phyloP scores from a whole-genome alignment of 2,888 invertebrate species.

The Odontocolon sp. region DNA sequence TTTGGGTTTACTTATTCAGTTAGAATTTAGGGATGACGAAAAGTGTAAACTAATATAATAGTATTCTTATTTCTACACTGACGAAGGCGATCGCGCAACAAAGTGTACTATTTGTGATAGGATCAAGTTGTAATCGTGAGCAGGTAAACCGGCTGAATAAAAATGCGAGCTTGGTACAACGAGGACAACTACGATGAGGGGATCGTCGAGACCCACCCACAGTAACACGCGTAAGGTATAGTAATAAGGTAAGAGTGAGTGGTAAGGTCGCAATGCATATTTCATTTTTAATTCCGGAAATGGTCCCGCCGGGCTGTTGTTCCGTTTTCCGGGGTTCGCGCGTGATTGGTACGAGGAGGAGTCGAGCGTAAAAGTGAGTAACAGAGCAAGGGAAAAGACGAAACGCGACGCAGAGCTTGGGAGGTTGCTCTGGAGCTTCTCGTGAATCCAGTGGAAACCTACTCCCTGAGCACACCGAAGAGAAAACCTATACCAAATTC shows the following conservation, averaged over 20 bases:
- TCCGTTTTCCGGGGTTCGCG: conserved; percentile 60
- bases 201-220: not conserved
- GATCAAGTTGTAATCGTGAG: not conserved
- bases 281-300: conserved; percentile 72
- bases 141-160: not conserved
- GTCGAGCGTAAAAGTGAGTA: not conserved
- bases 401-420: conserved; percentile 7
- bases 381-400: conserved; percentile 15
- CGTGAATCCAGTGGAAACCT: conserved; percentile 11
- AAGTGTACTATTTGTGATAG: not conserved
- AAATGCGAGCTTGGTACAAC: conserved; percentile 11
- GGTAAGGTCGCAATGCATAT: conserved; percentile 66
- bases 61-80: too few species aligned
- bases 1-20: too few species aligned
- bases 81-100: too few species aligned
- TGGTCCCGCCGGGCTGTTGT: conserved; percentile 67
- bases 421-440: conserved; percentile 4
- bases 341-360: conserved; percentile 58
- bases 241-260: conserved; percentile 15
- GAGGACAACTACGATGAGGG: not conserved
- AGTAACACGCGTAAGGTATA: not conserved
- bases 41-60: too few species aligned
- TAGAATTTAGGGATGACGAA: too few species aligned
- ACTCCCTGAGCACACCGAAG: conserved; percentile 18
- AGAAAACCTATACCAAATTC: conserved; percentile 11